Conservation (phyloP, 2,797 vertebrate species). For the Enteromius argenteus region DNA sequence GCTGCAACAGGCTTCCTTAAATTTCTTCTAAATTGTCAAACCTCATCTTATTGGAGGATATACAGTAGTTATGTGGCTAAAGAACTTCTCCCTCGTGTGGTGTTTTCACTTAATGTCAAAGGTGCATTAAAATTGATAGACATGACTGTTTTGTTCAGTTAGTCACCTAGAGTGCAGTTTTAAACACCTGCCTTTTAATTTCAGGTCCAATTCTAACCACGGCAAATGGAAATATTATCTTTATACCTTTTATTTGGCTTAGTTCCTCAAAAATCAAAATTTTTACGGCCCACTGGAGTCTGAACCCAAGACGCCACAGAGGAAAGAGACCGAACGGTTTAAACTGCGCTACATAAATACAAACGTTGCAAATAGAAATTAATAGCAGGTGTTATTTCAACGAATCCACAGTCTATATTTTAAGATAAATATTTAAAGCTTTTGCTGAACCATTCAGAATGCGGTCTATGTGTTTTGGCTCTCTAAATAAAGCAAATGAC, state of each 20-base stretch:
- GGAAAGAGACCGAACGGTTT: slow-evolving; percentile 57
- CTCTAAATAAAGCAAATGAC: slow-evolving; percentile 47
- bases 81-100: slow-evolving; percentile 17
- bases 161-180: slow-evolving; percentile 42
- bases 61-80: slow-evolving; percentile 4
- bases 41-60: background rate
- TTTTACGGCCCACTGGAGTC: slow-evolving; percentile 67
- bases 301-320: slow-evolving; percentile 53
- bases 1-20: background rate
- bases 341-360: slow-evolving; percentile 62
- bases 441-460: slow-evolving; percentile 57
- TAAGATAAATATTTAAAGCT: slow-evolving; percentile 58
- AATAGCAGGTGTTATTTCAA: slow-evolving; percentile 70
- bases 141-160: slow-evolving; percentile 13
- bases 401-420: slow-evolving; percentile 53
- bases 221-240: slow-evolving; percentile 68
- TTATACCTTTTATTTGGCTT: slow-evolving; percentile 72
- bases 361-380: slow-evolving; percentile 68
- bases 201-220: slow-evolving; percentile 59
- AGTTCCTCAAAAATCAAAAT: slow-evolving; percentile 59
- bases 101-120: slow-evolving; percentile 20
- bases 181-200: slow-evolving; percentile 63
- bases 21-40: slow-evolving; percentile 3
- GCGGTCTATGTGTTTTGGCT: slow-evolving; percentile 52
- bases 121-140: slow-evolving; percentile 5